Conservation (phyloP, 37 sponge, comb jelly and placozoan genomes). For the Theonella swinhoei region DNA sequence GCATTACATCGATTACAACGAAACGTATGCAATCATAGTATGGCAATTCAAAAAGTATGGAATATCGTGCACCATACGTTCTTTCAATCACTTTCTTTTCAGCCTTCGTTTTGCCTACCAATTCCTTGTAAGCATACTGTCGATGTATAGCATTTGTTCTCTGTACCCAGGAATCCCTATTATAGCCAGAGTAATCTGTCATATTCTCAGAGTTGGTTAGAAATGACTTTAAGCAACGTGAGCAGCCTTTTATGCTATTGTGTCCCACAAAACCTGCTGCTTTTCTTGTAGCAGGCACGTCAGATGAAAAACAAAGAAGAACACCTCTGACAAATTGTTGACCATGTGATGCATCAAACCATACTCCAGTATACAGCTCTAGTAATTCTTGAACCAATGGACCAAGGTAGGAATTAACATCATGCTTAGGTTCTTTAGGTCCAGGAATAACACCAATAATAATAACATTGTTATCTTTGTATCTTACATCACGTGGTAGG, state of each 20-base stretch:
- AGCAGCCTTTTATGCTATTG: conserved; percentile 49
- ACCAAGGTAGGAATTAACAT: conserved; percentile 25
- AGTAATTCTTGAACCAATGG: conserved; percentile 42
- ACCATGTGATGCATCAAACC: neutral
- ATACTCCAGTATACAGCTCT: conserved; percentile 17
- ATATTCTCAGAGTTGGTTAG: neutral
- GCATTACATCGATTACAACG: conserved; percentile 64
- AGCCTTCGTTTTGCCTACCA: conserved; percentile 4
- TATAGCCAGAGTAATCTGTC: neutral
- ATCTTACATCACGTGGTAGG: conserved; percentile 36
- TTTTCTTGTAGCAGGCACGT: too few relatives aligned
- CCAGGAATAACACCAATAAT: conserved; percentile 56
- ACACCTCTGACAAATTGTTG: too few relatives aligned
- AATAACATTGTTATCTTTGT: conserved; percentile 38
- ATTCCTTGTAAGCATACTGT: neutral
- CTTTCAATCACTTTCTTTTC: conserved; percentile 13
- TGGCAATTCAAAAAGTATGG: conserved; percentile 26
- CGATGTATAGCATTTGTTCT: conserved; percentile 6
- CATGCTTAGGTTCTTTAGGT: conserved; percentile 36
- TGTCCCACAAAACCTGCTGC: conserved; percentile 36
- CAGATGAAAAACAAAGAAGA: conserved; percentile 28
- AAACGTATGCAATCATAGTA: conserved; percentile 45
- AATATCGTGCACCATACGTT: conserved; percentile 41
- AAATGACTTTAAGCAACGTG: conserved; percentile 56
- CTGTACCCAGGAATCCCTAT: neutral